Conservation (phyloP, 2,113 vertebrate genomes). For the Cavia aperea region DNA sequence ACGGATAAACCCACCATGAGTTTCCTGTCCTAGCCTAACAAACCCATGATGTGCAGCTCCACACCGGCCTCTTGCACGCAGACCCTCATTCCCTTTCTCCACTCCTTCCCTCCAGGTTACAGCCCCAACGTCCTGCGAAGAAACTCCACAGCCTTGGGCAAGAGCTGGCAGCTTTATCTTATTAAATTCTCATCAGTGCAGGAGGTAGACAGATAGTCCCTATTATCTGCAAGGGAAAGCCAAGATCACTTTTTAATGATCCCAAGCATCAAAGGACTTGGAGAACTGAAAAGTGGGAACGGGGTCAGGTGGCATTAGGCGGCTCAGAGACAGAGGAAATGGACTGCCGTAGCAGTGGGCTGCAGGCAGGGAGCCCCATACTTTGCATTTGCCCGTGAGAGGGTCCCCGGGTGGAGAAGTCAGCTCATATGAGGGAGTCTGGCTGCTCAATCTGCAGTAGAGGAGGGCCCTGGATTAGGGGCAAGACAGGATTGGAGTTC, state of each 20-base stretch:
- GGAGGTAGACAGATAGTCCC: background rate
- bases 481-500: fast-evolving
- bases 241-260: background rate
- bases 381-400: fast-evolving
- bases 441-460: background rate
- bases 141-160: background rate
- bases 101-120: background rate
- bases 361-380: background rate
- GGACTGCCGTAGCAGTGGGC: background rate
- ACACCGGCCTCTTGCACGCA: background rate
- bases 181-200: background rate
- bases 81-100: background rate
- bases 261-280: background rate
- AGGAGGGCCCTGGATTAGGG: background rate
- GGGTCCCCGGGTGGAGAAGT: background rate
- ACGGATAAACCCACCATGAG: background rate
- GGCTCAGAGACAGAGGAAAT: background rate
- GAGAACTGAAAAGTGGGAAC: background rate
- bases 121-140: background rate
- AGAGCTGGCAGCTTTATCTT: background rate
- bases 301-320: fast-evolving
- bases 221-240: background rate
- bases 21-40: background rate
- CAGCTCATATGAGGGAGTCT: background rate
- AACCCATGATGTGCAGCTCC: background rate